phyloP scores from a whole-genome alignment of 2,888 invertebrate species.

The Cryptosula pallasiana region DNA sequence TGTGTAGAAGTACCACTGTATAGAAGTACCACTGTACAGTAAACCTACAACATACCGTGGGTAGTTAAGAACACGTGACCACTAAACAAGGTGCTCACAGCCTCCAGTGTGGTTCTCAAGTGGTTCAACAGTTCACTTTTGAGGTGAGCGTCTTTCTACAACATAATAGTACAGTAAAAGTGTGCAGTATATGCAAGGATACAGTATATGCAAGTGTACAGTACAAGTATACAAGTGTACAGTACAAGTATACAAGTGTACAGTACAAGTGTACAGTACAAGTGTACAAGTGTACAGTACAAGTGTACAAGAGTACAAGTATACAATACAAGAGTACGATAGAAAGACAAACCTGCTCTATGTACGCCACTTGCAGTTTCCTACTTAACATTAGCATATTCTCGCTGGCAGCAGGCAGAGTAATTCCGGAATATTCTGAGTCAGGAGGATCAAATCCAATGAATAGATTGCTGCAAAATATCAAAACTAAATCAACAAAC shows the following conservation, averaged over 20 bases:
- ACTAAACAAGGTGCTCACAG: slow-evolving; percentile 35
- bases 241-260: too few relatives aligned
- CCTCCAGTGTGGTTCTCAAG: slow-evolving; percentile 36
- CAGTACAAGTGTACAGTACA: too few relatives aligned
- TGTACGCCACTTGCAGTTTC: slow-evolving; percentile 38
- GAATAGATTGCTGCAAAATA: slow-evolving; percentile 35
- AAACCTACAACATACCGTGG: slow-evolving; percentile 34
- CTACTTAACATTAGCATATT: slow-evolving; percentile 43
- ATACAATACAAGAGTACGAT: too few relatives aligned
- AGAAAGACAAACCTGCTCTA: neutral
- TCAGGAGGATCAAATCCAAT: slow-evolving; percentile 38
- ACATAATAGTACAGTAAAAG: too few relatives aligned
- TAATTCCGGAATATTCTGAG: slow-evolving; percentile 35
- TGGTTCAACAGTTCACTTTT: slow-evolving; percentile 31
- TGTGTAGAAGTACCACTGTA: too few relatives aligned
- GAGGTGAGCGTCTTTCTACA: slow-evolving; percentile 26
- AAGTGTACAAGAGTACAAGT: too few relatives aligned
- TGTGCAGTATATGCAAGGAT: too few relatives aligned
- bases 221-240: too few relatives aligned
- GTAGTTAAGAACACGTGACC: slow-evolving; percentile 34
- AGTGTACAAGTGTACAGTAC: too few relatives aligned
- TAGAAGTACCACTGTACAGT: too few relatives aligned
- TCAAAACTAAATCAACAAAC: too few relatives aligned
- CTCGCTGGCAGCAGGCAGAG: slow-evolving; percentile 41
- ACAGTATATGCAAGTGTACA: too few relatives aligned